Conservation (phyloP, 2,888 invertebrate species). For the Hirtodrosophila duncani region DNA sequence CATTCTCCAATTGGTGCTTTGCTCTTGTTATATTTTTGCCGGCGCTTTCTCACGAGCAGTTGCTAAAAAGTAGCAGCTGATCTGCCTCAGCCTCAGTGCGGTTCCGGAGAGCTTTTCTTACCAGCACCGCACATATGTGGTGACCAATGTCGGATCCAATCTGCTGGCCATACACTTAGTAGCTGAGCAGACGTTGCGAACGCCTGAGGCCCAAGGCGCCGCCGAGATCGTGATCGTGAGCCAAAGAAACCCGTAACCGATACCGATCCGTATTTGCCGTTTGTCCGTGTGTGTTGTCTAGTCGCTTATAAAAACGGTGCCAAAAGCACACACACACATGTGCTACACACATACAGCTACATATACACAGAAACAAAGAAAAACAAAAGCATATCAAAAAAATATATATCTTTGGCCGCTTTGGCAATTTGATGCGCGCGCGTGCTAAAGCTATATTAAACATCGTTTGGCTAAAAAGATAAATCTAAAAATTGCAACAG, state of each 20-base stretch:
- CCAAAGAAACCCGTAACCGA: conserved; percentile 30
- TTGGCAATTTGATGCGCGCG: conserved; percentile 52
- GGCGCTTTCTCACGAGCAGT: too few species aligned
- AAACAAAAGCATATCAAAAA: conserved; percentile 26
- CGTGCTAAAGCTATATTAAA: conserved; percentile 56
- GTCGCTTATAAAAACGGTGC: conserved; percentile 41
- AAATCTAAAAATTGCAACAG: conserved; percentile 43
- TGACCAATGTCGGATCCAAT: conserved; percentile 4
- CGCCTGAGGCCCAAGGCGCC: conserved; percentile 46
- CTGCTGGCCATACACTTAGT: conserved; percentile 39
- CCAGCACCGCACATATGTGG: conserved; percentile 13
- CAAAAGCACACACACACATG: too few species aligned
- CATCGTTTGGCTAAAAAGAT: conserved; percentile 31
- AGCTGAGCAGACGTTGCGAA: conserved; percentile 52
- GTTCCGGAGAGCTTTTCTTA: conserved; percentile 45
- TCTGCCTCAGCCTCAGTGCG: too few species aligned
- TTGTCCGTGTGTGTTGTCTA: conserved; percentile 50
- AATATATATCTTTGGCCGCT: conserved; percentile 11
- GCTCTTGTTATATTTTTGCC: too few species aligned
- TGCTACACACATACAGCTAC: not conserved
- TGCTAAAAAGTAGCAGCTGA: conserved; percentile 16
- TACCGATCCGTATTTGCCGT: conserved; percentile 34
- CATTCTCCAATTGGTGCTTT: conserved; percentile 2
- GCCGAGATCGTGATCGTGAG: conserved; percentile 9
- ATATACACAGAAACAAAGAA: conserved; percentile 14